A percentile compares a stretch with the other conserved stretches of the same genome.
Conservation (phyloP, 2,113 vertebrate species). For the Columbina picui region DNA sequence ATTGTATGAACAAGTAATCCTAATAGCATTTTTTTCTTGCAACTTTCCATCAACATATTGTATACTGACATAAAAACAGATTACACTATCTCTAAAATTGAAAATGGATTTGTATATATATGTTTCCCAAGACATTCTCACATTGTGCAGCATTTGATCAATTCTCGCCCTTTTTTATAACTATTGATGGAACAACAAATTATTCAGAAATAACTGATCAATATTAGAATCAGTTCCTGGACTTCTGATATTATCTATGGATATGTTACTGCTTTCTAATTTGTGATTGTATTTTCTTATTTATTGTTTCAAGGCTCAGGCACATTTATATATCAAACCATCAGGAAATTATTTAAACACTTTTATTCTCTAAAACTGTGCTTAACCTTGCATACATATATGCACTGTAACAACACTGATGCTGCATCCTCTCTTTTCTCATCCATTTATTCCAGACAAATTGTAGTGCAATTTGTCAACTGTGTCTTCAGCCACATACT, state of each 20-base stretch:
- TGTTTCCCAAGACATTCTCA: conserved; percentile 65
- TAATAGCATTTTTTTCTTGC: conserved; percentile 48
- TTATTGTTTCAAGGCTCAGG: background rate
- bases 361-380: background rate
- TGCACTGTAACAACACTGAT: background rate
- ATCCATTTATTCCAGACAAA: background rate
- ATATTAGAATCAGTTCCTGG: conserved; percentile 51
- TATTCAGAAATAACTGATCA: conserved; percentile 68
- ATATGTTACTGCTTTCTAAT: conserved; percentile 38
- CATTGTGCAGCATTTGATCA: conserved; percentile 61
- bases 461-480: background rate
- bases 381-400: background rate
- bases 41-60: conserved; percentile 48
- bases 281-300: conserved; percentile 6
- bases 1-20: conserved; percentile 61
- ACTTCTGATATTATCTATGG: background rate
- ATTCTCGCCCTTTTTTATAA: conserved; percentile 62
- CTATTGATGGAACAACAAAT: conserved; percentile 73
- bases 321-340: background rate
- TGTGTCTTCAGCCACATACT: background rate
- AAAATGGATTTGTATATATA: conserved; percentile 71
- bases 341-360: background rate
- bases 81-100: conserved; percentile 73
- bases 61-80: conserved; percentile 71
- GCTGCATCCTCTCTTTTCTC: background rate